Conservation (phyloP, 2,113 vertebrate genomes). For the Atherinomorus stipes region DNA sequence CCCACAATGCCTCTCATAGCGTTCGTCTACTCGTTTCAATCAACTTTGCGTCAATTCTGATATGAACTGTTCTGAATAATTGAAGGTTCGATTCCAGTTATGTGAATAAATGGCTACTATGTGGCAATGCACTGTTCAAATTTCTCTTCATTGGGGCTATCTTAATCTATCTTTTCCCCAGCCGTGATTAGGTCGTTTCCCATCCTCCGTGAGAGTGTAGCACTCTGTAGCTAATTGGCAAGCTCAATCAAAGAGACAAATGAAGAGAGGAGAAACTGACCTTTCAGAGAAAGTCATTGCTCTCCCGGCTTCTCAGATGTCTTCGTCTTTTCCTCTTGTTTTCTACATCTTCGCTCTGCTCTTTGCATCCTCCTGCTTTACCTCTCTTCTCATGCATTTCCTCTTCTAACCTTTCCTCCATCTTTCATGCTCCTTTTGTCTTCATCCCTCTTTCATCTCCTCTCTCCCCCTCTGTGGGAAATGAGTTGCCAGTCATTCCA, state of each 20-base stretch:
- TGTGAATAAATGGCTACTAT: slow-evolving; percentile 24
- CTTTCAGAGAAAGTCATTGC: slow-evolving; percentile 73
- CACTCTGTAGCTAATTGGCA: slow-evolving; percentile 77
- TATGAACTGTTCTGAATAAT: slow-evolving; percentile 20
- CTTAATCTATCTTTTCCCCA: slow-evolving; percentile 27
- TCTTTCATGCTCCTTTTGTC: slow-evolving; percentile 13
- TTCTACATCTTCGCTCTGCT: slow-evolving; percentile 5
- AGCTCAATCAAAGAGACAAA: slow-evolving; percentile 83
- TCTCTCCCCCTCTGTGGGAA: slow-evolving; percentile 52
- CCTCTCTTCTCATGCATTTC: not conserved
- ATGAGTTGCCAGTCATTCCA: slow-evolving; percentile 68
- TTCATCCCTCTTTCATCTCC: slow-evolving; percentile 25
- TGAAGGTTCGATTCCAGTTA: slow-evolving; percentile 28
- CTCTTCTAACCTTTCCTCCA: slow-evolving; percentile 13
- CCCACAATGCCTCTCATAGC: not conserved
- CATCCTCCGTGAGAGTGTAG: slow-evolving; percentile 64
- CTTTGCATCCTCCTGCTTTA: slow-evolving; percentile 16
- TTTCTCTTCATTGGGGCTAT: slow-evolving; percentile 28
- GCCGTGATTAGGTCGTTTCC: slow-evolving; percentile 79
- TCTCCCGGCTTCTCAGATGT: slow-evolving; percentile 44
- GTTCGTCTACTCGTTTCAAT: slow-evolving; percentile 2
- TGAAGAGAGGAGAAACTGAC: slow-evolving; percentile 77
- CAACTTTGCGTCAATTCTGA: slow-evolving; percentile 20
- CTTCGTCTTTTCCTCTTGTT: slow-evolving; percentile 30
- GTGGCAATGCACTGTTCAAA: slow-evolving; percentile 17